phyloP scores from a whole-genome alignment of 1,140 invertebrate genomes.

The Saccostrea cuccullata region DNA sequence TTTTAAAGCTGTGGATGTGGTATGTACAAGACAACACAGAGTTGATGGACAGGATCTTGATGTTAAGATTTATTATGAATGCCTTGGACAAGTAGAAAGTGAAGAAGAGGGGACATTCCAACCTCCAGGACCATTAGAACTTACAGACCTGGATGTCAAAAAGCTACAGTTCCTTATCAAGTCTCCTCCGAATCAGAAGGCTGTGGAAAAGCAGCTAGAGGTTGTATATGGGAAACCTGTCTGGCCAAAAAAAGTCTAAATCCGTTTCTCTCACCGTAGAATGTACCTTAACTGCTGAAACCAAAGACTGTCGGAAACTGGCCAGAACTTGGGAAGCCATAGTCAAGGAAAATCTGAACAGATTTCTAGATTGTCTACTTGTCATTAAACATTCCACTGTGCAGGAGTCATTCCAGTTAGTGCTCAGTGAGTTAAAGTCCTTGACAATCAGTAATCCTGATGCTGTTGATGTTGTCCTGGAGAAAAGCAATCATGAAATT shows the following conservation, averaged over 20 bases:
- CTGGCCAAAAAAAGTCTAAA: constrained; percentile 43
- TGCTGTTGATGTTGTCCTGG: constrained; percentile 42
- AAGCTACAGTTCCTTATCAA: constrained; percentile 41
- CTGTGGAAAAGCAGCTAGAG: constrained; percentile 40
- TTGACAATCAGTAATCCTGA: constrained; percentile 48
- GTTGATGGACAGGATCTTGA: constrained; percentile 48
- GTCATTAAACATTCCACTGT: constrained; percentile 40
- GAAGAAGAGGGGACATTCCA: constrained; percentile 38
- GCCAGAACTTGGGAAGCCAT: constrained; percentile 51
- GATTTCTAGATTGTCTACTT: constrained; percentile 42
- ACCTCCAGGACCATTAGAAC: background rate
- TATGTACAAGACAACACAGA: constrained; percentile 45
- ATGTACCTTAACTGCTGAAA: constrained; percentile 51
- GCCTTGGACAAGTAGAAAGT: constrained; percentile 52
- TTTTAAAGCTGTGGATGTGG: constrained; percentile 43
- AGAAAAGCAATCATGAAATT: constrained; percentile 42
- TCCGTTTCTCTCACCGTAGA: constrained; percentile 5
- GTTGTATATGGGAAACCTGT: background rate
- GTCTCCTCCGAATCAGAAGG: constrained; percentile 17
- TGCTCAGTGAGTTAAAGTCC: constrained; percentile 30
- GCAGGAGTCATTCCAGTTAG: constrained; percentile 55
- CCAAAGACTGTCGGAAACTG: constrained; percentile 47
- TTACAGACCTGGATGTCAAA: constrained; percentile 1
- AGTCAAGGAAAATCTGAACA: constrained; percentile 33
- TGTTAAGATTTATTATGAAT: constrained; percentile 59